Evolutionary conservation across 1,140 invertebrate genomes (phyloP).

Genomic region (Cardiocondyla obscurior): DNA sequence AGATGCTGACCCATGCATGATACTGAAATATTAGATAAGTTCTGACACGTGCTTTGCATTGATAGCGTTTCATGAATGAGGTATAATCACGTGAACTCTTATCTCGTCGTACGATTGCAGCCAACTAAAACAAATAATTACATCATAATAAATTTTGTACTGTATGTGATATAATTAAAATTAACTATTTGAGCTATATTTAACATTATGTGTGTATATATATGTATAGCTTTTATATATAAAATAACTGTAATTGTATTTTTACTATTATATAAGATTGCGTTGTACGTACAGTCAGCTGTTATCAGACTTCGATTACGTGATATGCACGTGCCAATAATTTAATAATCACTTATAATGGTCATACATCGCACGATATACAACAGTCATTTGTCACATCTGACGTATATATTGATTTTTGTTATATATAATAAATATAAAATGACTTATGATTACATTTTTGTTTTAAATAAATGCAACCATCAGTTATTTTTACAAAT

Average conservation of each 20-base stretch:
- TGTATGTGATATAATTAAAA: background rate
- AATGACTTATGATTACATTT: background rate
- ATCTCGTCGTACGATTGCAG: background rate
- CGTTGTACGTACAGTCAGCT: background rate
- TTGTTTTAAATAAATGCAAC: background rate
- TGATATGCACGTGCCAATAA: background rate
- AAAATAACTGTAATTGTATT: background rate
- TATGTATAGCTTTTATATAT: slow-evolving; percentile 8
- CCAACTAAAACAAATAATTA: background rate
- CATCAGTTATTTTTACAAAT: slow-evolving; percentile 34
- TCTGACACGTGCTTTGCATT: background rate
- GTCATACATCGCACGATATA: background rate
- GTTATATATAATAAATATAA: background rate
- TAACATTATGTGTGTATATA: too few relatives aligned
- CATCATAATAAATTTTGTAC: background rate
- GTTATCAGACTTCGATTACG: background rate
- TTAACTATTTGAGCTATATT: background rate
- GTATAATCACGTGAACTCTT: background rate
- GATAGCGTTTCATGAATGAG: background rate
- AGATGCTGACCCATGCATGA: background rate
- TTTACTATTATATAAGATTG: background rate
- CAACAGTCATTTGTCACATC: background rate
- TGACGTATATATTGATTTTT: background rate
- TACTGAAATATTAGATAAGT: background rate
- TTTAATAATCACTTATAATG: background rate